Conservation (phyloP, 30 jellyfish, hydroid and myxozoan genomes). For the Pseudorhiza aurosa region DNA sequence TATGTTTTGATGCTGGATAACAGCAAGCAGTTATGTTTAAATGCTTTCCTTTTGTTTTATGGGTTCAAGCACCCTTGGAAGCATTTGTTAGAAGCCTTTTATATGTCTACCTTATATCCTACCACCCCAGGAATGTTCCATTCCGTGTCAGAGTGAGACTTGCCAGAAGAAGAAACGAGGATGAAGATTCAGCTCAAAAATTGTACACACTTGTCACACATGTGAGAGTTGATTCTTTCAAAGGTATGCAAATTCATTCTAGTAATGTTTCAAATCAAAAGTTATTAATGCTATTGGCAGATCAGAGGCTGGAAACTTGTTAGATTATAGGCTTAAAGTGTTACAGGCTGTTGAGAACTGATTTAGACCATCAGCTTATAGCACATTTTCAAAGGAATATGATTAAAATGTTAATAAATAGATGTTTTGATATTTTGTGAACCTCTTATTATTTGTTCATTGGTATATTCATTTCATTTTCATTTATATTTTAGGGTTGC, state of each 20-base stretch:
- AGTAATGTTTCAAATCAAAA: neutral
- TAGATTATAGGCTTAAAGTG: neutral
- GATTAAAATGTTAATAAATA: too few relatives aligned
- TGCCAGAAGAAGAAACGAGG: conserved; percentile 95
- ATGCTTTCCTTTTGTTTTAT: too few relatives aligned
- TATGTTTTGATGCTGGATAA: too few relatives aligned
- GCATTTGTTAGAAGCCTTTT: too few relatives aligned
- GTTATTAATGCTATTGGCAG: neutral
- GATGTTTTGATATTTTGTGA: neutral
- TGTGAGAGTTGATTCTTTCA: conserved; percentile 93
- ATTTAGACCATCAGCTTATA: too few relatives aligned
- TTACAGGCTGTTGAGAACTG: neutral
- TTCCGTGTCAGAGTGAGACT: conserved; percentile 90
- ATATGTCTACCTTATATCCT: too few relatives aligned
- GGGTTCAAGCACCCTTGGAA: too few relatives aligned
- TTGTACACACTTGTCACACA: conserved; percentile 92
- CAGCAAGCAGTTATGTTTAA: too few relatives aligned
- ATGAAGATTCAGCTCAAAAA: conserved; percentile 96
- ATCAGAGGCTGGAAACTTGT: too few relatives aligned
- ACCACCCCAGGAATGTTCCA: conserved; percentile 83
- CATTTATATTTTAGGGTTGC: conserved; percentile 73
- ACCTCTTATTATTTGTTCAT: neutral
- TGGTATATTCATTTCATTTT: neutral
- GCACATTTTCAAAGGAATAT: too few relatives aligned
- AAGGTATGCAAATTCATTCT: conserved; percentile 45